Evolutionary conservation across 2,113 vertebrate species (phyloP), one percentile per base, ranked within the genome.

Genomic region (Gambusia affinis): DNA sequence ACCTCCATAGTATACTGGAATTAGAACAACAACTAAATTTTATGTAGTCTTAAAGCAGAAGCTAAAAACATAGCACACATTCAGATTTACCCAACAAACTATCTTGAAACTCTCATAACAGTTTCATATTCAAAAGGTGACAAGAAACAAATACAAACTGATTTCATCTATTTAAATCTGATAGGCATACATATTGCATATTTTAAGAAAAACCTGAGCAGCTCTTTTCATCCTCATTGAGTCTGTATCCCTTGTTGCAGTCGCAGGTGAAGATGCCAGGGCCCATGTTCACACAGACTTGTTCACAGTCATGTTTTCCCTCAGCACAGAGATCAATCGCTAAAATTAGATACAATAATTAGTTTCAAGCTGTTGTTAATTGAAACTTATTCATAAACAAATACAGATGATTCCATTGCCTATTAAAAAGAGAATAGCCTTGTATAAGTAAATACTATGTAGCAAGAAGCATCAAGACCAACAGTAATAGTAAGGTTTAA

Each of bases 221-320:
- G 78, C 93, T 96, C 93, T 91, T 96, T 89, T 93, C 91, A 90
- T 98, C 95, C 4, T 92, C 77, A 75, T 95, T 95, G 72, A 97
- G 95, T 31, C 79, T 87, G 92, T 93, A 96, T 27, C 96, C 97
- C 0, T 86, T 0, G 0, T 72, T 90, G 86, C 97, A 97, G 84
- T 60, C 91, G 79, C 96, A 98, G 17, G 74, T 89, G 90, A 94
- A 96, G 0, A 93, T 92, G 29, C 94, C 95, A 0, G 75, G 94
- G 4, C 92, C 29, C 69, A 70, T 70, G 27, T 93, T 96, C 80
- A 96, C 0, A 0, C 96, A 97, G 60, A 94, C 87, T 60, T 97
- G 96, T 62, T 96, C 94, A 29, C 97, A 98, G 90, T 94, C 94
- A 0, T 96, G 95, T 12, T 93, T 94, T 72, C 94, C 94, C 0